Conservation (phyloP, 2,797 vertebrate species). For the Gastrophryne carolinensis region DNA sequence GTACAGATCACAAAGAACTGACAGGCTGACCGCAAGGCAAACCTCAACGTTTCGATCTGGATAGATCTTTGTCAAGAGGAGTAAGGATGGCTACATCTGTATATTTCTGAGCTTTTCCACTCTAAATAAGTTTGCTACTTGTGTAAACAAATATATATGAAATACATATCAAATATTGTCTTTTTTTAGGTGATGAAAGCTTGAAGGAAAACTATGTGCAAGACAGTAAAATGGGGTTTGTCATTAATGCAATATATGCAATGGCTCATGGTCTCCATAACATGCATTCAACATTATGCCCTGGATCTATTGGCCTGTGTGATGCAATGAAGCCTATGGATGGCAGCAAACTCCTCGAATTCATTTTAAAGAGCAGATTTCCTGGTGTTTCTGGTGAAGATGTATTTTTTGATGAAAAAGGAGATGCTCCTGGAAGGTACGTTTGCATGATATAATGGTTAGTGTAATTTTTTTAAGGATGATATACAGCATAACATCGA, state of each 20-base stretch:
- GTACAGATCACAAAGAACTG: too few relatives aligned
- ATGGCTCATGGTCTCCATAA: conserved; percentile 97
- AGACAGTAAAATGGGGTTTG: conserved; percentile 99
- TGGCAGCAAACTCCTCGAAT: conserved; percentile 92
- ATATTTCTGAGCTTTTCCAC: too few relatives aligned
- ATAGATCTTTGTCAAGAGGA: too few relatives aligned
- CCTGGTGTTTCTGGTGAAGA: conserved; percentile 92
- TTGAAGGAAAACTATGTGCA: conserved; percentile 95
- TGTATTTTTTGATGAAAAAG: conserved; percentile 95
- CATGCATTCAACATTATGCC: conserved; percentile 89
- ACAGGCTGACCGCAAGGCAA: too few relatives aligned
- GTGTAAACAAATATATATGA: too few relatives aligned
- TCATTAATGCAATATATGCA: conserved; percentile 97
- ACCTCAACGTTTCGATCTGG: too few relatives aligned
- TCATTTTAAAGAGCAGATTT: conserved; percentile 92
- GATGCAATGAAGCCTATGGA: conserved; percentile 96
- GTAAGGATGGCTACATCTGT: too few relatives aligned
- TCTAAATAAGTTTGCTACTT: too few relatives aligned
- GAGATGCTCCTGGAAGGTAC: conserved; percentile 96
- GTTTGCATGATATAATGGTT: too few relatives aligned
- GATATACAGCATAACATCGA: too few relatives aligned
- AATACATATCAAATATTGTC: too few relatives aligned
- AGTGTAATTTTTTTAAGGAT: too few relatives aligned
- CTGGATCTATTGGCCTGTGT: conserved; percentile 84
- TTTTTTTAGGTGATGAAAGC: conserved; percentile 86